Evolutionary conservation across 2,888 invertebrate species (phyloP), one percentile per base, ranked within the genome.

Genomic region (Dynastes maya): DNA sequence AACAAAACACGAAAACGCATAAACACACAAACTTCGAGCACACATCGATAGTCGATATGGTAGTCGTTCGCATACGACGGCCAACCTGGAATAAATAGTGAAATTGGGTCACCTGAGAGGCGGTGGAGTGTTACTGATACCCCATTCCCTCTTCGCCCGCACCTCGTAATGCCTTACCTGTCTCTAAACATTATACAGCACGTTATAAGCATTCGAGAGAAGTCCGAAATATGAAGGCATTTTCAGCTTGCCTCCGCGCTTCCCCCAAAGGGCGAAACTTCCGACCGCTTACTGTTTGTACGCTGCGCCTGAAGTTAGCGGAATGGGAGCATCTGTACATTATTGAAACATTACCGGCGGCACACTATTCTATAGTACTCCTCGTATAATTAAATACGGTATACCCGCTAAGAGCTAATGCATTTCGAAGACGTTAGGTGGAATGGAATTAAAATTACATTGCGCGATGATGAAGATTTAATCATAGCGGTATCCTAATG

Each of bases 31-130:
- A 68, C 68, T 51, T 68, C 68, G 27, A 68, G 27, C 68, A 51
- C 68, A 68, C 68, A n/a, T 68, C 68, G 68, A 68, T 68, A 68
- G 68, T 51, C 68, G 11, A 11, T 29, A 5, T 29, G 13, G 63
- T 63, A 51, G 68, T 51, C 51, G 51, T 68, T 68, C 22, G 68
- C 29, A 68, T 51, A 13, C 68, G 68, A 67, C 65, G 65, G 13
- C 68, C 61, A 58, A 71, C 37, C 16, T 53, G 72, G 72, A 61
- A 61, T 74, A 74, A 74, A 74, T 74, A 74, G 72, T 40, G 22
- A 74, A 74, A 61, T 74, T 74, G 27, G 72, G 72, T 74, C 72
- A 74, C 72, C 72, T 74, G 72, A 49, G 68, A 68, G 68, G 68
- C 68, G 68, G 68, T 51, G 68, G 49, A 68, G 68, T 68, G 51